phyloP scores from a whole-genome alignment of 1,140 invertebrate species.

The Leptestheria dahalacensis region DNA sequence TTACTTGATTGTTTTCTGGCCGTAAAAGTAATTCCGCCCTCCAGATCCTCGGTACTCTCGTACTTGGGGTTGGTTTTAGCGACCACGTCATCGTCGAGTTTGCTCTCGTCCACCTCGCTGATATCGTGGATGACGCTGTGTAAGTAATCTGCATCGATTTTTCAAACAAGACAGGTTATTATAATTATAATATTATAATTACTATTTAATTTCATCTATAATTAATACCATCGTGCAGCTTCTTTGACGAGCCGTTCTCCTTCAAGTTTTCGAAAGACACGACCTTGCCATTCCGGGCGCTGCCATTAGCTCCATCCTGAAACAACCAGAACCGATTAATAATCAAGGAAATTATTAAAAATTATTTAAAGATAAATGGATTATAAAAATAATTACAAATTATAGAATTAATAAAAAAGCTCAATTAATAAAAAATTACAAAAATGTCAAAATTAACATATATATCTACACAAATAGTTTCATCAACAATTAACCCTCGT shows the following conservation, averaged over 20 bases:
- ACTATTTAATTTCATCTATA: background rate
- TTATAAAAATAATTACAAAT: background rate
- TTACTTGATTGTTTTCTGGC: slow-evolving; percentile 60
- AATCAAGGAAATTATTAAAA: background rate
- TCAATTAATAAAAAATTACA: too few relatives aligned
- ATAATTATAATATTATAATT: background rate
- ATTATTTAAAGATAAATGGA: background rate
- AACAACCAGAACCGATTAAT: background rate
- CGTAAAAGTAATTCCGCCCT: slow-evolving; percentile 70
- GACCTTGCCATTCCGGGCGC: slow-evolving; percentile 8
- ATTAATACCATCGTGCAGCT: slow-evolving; percentile 19
- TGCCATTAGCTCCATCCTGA: slow-evolving; percentile 5
- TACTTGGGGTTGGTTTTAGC: slow-evolving; percentile 2
- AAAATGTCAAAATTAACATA: too few relatives aligned
- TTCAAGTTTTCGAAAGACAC: slow-evolving; percentile 14
- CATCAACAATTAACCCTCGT: too few relatives aligned
- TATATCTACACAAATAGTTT: too few relatives aligned
- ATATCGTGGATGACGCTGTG: slow-evolving; percentile 58
- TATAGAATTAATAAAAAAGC: slow-evolving; percentile 13
- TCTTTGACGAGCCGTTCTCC: slow-evolving; percentile 17
- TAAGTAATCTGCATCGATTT: slow-evolving; percentile 55
- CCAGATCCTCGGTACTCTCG: slow-evolving; percentile 46
- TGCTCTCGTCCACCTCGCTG: slow-evolving; percentile 10
- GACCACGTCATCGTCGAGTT: slow-evolving; percentile 4
- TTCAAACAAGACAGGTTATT: slow-evolving; percentile 2